A percentile compares a stretch with the other conserved stretches of the same genome.
phyloP scores from a whole-genome alignment of 2,797 vertebrate species.

The Enteromius viviparus region DNA sequence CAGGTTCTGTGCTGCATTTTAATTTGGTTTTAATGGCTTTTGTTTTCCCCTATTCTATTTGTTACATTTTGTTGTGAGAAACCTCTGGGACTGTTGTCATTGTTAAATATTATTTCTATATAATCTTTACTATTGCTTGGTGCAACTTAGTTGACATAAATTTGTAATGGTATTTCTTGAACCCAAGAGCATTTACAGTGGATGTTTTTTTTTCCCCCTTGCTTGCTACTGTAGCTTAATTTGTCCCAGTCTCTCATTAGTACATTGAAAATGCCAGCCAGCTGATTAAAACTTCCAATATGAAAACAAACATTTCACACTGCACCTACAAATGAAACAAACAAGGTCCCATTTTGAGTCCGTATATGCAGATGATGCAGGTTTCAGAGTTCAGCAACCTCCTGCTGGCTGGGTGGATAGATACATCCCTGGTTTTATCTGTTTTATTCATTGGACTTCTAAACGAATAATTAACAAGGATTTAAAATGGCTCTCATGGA shows the following conservation, averaged over 20 bases:
- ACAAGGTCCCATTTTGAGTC: conserved; percentile 24
- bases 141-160: conserved; percentile 24
- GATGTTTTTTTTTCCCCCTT: background rate
- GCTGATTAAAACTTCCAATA: conserved; percentile 45
- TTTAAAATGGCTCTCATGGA: conserved; percentile 86
- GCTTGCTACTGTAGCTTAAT: conserved; percentile 33
- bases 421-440: conserved; percentile 76
- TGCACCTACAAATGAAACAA: conserved; percentile 1
- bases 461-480: conserved; percentile 86
- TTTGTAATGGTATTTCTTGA: conserved; percentile 35
- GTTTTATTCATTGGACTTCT: conserved; percentile 83
- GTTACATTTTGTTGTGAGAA: conserved; percentile 25
- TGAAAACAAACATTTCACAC: conserved; percentile 54
- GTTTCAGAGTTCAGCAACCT: conserved; percentile 55
- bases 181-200: background rate
- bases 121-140: conserved; percentile 19
- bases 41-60: background rate
- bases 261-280: conserved; percentile 47
- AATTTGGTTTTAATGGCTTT: conserved; percentile 72
- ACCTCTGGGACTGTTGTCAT: conserved; percentile 45
- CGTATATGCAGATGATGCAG: conserved; percentile 61
- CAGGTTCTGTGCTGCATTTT: conserved; percentile 71
- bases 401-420: conserved; percentile 66
- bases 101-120: conserved; percentile 37
- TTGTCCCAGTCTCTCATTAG: conserved; percentile 37